A percentile compares a stretch with the other conserved stretches of the same genome.
These are phyloP conservation scores for Ryuthela nishihirai DNA, from an alignment of 2,888 invertebrate genomes.

Conservation along the genomic window DNA sequence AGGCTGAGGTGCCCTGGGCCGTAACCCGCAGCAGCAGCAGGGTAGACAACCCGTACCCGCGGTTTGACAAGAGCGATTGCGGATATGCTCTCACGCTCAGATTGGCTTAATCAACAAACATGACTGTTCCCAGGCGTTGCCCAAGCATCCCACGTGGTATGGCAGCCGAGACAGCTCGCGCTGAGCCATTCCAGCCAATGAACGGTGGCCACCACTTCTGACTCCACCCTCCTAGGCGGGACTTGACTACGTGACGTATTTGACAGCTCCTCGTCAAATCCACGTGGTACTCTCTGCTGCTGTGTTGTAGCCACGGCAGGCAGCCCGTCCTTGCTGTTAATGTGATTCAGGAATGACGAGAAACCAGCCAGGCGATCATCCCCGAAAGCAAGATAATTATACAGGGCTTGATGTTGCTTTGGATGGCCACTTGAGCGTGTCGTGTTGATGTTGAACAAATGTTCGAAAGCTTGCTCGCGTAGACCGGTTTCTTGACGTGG, in stretches of 20 bases:
- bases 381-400: constrained; percentile 40
- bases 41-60: constrained; percentile 38
- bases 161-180: constrained; percentile 43
- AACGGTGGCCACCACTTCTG: not conserved
- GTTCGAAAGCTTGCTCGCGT: constrained; percentile 37
- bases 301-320: not conserved
- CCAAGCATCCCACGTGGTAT: constrained; percentile 48
- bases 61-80: constrained; percentile 47
- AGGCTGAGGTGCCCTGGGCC: constrained; percentile 28
- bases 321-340: constrained; percentile 32
- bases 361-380: constrained; percentile 37
- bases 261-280: constrained; percentile 36
- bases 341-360: constrained; percentile 38
- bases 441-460: constrained; percentile 44
- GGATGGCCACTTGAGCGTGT: constrained; percentile 43
- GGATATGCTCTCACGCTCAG: constrained; percentile 48
- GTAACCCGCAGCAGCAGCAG: constrained; percentile 27
- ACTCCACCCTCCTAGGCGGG: constrained; percentile 19
- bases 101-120: constrained; percentile 49
- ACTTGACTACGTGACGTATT: constrained; percentile 6
- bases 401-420: constrained; percentile 41
- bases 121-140: constrained; percentile 44
- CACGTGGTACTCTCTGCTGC: constrained; percentile 21
- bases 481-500: constrained; percentile 39
- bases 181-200: constrained; percentile 21